Conservation (phyloP, 2,113 vertebrate species). For the western clawed frog (Xenopus tropicalis) region UCB_Xtro_10.0 CM004448.2:68207501-68208000, state of each 20-base stretch:
- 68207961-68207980: slow-evolving; percentile 40
- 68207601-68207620: neutral
- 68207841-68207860: neutral
- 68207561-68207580: too few species aligned
- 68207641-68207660: slow-evolving; percentile 56
- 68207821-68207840: too few species aligned
- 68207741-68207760: slow-evolving; percentile 53
- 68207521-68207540: too few species aligned
- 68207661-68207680: slow-evolving; percentile 61
- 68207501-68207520: too few species aligned
- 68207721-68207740: slow-evolving; percentile 75
- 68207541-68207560: too few species aligned
- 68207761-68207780: slow-evolving; percentile 63
- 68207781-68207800: slow-evolving; percentile 66
- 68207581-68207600: neutral
- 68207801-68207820: slow-evolving; percentile 59
- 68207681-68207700: slow-evolving; percentile 65
- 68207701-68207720: slow-evolving; percentile 63
- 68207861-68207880: neutral
- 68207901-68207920: slow-evolving; percentile 11
- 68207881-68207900: slow-evolving; percentile 5
- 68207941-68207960: neutral
- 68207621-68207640: neutral
- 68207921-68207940: neutral
- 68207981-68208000: slow-evolving; percentile 48